Conservation (phyloP, 2,888 invertebrate species). For the Cepaea hortensis region DNA sequence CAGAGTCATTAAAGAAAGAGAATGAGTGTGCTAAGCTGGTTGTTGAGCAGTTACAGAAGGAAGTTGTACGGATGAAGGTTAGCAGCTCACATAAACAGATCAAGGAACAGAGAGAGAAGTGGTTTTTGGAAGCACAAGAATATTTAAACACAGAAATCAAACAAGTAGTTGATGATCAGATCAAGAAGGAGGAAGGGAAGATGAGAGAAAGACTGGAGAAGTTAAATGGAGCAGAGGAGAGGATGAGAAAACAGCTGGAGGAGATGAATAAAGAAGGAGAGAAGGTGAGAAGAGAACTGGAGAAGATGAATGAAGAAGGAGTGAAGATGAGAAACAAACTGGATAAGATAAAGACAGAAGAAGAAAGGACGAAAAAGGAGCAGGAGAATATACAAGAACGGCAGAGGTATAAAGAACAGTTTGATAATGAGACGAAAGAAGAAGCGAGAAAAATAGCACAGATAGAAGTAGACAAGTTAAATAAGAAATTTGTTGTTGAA, state of each 20-base stretch:
- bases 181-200: no score
- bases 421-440: constrained; percentile 5
- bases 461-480: constrained; percentile 32
- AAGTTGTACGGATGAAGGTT: not conserved
- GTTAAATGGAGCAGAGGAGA: no score
- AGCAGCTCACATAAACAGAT: not conserved
- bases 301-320: not conserved
- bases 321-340: not conserved
- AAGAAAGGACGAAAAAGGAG: no score
- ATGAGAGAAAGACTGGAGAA: no score
- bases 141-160: constrained; percentile 39
- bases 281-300: constrained; percentile 2
- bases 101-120: constrained; percentile 2
- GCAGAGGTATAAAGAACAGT: no score
- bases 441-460: constrained; percentile 16
- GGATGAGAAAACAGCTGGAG: not conserved
- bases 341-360: no score
- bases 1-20: no score
- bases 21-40: no score
- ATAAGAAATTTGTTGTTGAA: constrained; percentile 35
- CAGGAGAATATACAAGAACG: no score
- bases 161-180: not conserved
- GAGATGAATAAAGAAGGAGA: constrained; percentile 26
- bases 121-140: constrained; percentile 30
- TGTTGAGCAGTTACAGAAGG: not conserved